Conservation (phyloP, 2,888 invertebrate species). For the Malacosoma neustria region DNA sequence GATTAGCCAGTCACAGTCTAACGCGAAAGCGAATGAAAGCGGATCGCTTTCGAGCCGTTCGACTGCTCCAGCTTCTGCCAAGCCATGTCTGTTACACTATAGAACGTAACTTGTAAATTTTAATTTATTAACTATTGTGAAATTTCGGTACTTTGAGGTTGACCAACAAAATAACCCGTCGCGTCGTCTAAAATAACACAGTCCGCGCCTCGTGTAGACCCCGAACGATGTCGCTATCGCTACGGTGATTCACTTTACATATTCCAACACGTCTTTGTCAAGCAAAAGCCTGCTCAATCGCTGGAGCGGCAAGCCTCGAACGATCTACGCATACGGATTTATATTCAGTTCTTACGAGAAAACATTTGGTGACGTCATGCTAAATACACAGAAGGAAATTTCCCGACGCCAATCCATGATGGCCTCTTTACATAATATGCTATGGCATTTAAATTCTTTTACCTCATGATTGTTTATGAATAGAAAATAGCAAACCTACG, state of each 20-base stretch:
- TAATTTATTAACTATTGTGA: too few species aligned
- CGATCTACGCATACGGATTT: background rate
- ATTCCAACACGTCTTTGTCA: slow-evolving; percentile 29
- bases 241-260: slow-evolving; percentile 38
- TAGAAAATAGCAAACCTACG: too few species aligned
- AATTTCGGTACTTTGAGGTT: too few species aligned
- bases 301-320: background rate
- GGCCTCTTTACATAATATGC: background rate
- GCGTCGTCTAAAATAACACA: too few species aligned
- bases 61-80: slow-evolving; percentile 8
- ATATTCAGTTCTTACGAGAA: background rate
- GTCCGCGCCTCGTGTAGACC: background rate
- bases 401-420: background rate
- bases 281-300: background rate
- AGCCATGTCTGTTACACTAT: slow-evolving; percentile 13
- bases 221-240: slow-evolving; percentile 20
- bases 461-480: too few species aligned
- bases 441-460: too few species aligned
- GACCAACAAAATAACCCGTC: too few species aligned
- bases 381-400: background rate
- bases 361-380: background rate
- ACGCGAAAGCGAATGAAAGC: slow-evolving; percentile 58
- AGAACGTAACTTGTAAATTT: too few species aligned
- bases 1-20: slow-evolving; percentile 15
- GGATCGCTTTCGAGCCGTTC: slow-evolving; percentile 42